Evolutionary conservation across 2,888 invertebrate genomes (phyloP), one percentile per base, ranked within the genome.

Genomic region (Trissolcus japonicus): DNA sequence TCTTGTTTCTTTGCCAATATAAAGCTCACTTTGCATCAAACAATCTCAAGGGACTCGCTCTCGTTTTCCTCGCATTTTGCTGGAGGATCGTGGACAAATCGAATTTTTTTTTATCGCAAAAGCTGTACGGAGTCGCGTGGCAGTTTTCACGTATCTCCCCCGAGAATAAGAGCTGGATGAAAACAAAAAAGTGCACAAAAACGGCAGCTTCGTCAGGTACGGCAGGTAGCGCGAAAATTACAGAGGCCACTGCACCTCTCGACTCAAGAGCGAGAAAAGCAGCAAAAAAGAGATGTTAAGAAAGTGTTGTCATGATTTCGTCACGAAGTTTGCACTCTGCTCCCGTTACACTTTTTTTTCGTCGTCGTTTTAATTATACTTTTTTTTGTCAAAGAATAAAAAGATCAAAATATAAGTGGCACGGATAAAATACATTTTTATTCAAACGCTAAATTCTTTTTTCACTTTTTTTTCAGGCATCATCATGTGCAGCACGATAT

Each of bases 81-180:
- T 62, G 40, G 62, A 62, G 76, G 71, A 76, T 76, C 76, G 62
- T 57, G 76, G 67, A 72, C 67, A 67, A 76, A 76, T 76, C 76
- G 76, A 76, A 72, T 71, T 72, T 76, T 66, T 76, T 71, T 60
- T 57, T 66, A 40, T 61, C 57, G 48, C 53, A 69, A 69, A 78
- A 74, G 63, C 57, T 56, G 56, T 62, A 17, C 62, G 46, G 50
- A 79, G 84, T 83, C 86, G 85, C 86, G 86, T 87, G 85, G 86
- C 85, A 79, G 80, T 82, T 84, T 85, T 81, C 81, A 79, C 71
- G 78, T 73, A 80, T 65, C 61, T 71, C 78, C 61, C 62, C 51
- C 43, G 54, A 74, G 66, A 59, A 53, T 79, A 67, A 76, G 66
- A 76, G 71, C 53, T 63, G 61, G 17, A 50, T 62, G 71, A 74